A percentile compares a stretch with the other conserved stretches of the same genome.
Conservation (phyloP, 1,140 invertebrate species). For the Cryptotermes secundus region DNA sequence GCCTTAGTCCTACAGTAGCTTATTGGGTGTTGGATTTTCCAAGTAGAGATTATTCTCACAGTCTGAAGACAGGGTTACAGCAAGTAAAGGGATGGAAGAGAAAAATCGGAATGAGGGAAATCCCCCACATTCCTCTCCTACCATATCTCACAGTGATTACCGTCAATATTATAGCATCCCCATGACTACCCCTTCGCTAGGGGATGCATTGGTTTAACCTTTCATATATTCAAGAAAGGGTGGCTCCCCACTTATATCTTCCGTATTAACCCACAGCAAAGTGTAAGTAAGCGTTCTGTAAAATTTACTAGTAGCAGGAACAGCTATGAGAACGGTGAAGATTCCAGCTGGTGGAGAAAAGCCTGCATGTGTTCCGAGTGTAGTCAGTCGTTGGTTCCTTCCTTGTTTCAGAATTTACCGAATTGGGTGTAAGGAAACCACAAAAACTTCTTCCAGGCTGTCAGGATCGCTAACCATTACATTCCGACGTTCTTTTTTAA, state of each 20-base stretch:
- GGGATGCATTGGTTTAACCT: conserved; percentile 15
- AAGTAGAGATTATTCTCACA: background rate
- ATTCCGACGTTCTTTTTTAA: no score
- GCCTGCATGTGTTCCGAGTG: no score
- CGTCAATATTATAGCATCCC: conserved; percentile 5
- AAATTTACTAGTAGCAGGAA: background rate
- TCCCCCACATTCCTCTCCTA: background rate
- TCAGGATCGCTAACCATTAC: no score
- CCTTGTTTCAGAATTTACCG: no score
- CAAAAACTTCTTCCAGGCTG: no score
- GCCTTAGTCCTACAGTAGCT: no score
- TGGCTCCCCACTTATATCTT: background rate
- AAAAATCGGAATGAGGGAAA: background rate
- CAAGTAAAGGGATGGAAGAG: background rate
- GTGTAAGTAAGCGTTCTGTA: background rate
- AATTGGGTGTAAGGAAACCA: no score
- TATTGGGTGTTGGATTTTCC: no score
- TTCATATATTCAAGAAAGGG: conserved; percentile 7
- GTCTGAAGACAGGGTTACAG: no score
- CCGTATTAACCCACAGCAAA: background rate
- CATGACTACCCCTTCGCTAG: background rate
- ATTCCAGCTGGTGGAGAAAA: no score
- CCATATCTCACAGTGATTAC: conserved; percentile 19
- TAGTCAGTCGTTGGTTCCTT: no score
- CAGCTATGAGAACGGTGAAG: background rate